A percentile compares a stretch with the other conserved stretches of the same genome.
Conservation (phyloP, 2,113 vertebrate genomes). For the Oryctolagus cuniculus region DNA sequence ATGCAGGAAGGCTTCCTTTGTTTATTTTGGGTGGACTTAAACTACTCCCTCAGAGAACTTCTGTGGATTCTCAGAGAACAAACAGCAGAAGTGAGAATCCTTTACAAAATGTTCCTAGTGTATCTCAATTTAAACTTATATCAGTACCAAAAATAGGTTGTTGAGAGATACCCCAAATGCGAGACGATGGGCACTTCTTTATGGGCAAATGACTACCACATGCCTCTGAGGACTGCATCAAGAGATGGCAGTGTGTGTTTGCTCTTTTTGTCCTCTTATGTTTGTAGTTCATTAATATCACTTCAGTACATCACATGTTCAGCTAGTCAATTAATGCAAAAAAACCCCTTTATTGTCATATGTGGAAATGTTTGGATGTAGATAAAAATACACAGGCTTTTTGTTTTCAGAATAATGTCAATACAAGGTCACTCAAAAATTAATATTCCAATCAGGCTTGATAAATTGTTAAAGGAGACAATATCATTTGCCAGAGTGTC, state of each 20-base stretch:
- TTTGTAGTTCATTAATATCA: constrained; percentile 62
- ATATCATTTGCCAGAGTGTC: not conserved
- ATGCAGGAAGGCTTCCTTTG: not conserved
- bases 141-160: not conserved
- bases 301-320: constrained; percentile 30
- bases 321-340: constrained; percentile 57
- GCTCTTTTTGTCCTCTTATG: constrained; percentile 51
- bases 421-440: not conserved
- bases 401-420: constrained; percentile 49
- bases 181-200: constrained; percentile 18
- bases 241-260: constrained; percentile 39
- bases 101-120: constrained; percentile 8
- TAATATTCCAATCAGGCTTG: constrained; percentile 19
- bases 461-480: not conserved
- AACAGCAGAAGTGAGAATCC: not conserved
- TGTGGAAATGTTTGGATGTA: constrained; percentile 27
- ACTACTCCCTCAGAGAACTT: not conserved
- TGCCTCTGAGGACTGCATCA: not conserved
- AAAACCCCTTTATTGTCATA: constrained; percentile 9
- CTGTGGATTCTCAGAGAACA: not conserved
- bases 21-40: not conserved
- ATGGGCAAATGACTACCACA: not conserved
- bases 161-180: not conserved
- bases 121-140: constrained; percentile 40
- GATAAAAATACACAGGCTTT: constrained; percentile 37